Evolutionary conservation across 2,113 vertebrate species (phyloP).

Genomic region (Ibidorhyncha struthersii): DNA sequence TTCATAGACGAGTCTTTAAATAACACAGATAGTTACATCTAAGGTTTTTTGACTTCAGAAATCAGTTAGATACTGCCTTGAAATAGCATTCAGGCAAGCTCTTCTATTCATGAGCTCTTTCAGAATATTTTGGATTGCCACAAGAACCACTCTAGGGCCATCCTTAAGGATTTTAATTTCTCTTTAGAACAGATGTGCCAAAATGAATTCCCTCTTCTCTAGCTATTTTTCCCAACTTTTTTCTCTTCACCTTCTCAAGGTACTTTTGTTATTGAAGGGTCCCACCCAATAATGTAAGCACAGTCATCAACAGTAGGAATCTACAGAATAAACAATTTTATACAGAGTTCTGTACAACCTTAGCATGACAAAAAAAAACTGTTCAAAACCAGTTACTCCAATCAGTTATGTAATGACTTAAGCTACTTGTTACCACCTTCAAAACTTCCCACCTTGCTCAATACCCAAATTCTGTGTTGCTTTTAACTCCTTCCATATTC

Average conservation of each 20-base stretch:
- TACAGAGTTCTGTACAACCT: not conserved
- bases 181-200: not conserved
- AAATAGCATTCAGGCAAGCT: not conserved
- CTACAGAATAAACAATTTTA: not conserved
- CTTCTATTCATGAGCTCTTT: not conserved
- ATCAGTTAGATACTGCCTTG: not conserved
- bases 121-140: not conserved
- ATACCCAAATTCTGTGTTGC: not conserved
- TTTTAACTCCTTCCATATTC: not conserved
- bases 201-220: not conserved
- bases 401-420: not conserved
- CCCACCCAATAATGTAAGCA: not conserved
- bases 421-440: not conserved
- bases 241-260: not conserved
- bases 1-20: not conserved
- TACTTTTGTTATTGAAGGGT: not conserved
- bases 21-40: not conserved
- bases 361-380: not conserved
- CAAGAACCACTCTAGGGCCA: not conserved
- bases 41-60: not conserved
- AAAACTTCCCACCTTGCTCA: not conserved
- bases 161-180: not conserved
- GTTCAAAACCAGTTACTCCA: not conserved
- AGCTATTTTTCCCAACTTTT: not conserved
- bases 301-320: not conserved